Base-by-base conservation (phyloP, 2,888 invertebrate species). In the Hemicrepidius hirtus region DNA sequence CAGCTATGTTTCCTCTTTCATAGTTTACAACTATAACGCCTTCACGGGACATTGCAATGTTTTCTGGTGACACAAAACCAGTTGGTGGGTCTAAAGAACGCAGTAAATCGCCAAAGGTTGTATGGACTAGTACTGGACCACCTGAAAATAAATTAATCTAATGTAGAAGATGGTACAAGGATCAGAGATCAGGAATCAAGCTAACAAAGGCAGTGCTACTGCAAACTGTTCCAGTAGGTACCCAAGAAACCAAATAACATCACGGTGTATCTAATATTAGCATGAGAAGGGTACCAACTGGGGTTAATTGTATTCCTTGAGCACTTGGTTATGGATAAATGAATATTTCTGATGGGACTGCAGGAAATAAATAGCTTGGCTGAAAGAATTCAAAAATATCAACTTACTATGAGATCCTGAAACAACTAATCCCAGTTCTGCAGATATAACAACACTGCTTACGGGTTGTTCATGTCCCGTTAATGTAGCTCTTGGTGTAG, bases 381-480 rank as follows among this genome's bases (percentile, higher is more conserved):
- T n/a, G n/a, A 35, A 59, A 28, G 2, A 4, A 12, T 35, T 18
- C n/a, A 70, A 24, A 1, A 46, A 41, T 6, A 44, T 67, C 71
- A 0, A 86, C 89, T 88, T 82, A 91, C 91, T 90, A 82, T 88
- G 86, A 7, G 98, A 98, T 60, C 97, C 98, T 59, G 98, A 98
- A 76, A 99, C 95, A 67, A 99, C 99, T 35, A 99, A 90, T 20
- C 99, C 99, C 53, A 99, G 91, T 86, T 99, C 99, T 0, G 99
- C 99, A 13, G 98, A 97, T 74, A 99, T 98, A 60, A 97, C 96
- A 76, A 98, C 95, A 80, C 96, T 96, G 65, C 96, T 95, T 79
- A 99, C 95, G 71, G 97, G 95, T 81, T 97, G 95, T 86, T 99
- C 98, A 87, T 99, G 99, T 0, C 99, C 99, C 0, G 99, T 99